A percentile compares a stretch with the other conserved stretches of the same genome.
These are phyloP conservation scores for Ophion obscuratus DNA, from an alignment of 2,888 invertebrate genomes.

Conservation along the genomic window DNA sequence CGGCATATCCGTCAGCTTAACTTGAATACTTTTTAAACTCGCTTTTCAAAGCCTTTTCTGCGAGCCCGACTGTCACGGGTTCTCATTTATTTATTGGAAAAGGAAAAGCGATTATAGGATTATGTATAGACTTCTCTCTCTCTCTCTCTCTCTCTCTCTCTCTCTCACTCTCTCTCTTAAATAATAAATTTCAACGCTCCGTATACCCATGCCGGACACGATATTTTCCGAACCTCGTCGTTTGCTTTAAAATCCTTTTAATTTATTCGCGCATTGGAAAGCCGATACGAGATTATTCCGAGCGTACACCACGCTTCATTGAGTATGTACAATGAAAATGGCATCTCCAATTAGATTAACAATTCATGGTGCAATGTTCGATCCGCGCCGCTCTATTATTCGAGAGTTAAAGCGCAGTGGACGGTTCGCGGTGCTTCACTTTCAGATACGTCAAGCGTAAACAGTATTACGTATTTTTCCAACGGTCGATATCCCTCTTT, in stretches of 20 bases:
- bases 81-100: constrained; percentile 53
- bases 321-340: constrained; percentile 21
- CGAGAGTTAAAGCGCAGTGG: constrained; percentile 1
- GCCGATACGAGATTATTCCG: constrained; percentile 3
- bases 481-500: constrained; percentile 11
- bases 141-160: not conserved
- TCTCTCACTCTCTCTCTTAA: not conserved
- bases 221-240: too few relatives aligned
- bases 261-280: constrained; percentile 7
- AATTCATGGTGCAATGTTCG: constrained; percentile 25
- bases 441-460: too few relatives aligned
- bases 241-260: not conserved
- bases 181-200: not conserved
- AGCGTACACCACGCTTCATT: not conserved
- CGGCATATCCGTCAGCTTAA: not conserved
- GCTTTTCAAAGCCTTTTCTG: not conserved
- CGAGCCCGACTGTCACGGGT: constrained; percentile 24
- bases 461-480: constrained; percentile 13
- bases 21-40: not conserved
- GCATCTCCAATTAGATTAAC: not conserved
- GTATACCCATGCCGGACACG: too few relatives aligned
- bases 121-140: constrained; percentile 2
- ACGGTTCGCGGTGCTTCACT: not conserved
- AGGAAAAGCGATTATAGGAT: constrained; percentile 8
- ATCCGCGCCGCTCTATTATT: constrained; percentile 16